Conservation (phyloP, 1,140 invertebrate genomes). For the Bombus superbus region DNA sequence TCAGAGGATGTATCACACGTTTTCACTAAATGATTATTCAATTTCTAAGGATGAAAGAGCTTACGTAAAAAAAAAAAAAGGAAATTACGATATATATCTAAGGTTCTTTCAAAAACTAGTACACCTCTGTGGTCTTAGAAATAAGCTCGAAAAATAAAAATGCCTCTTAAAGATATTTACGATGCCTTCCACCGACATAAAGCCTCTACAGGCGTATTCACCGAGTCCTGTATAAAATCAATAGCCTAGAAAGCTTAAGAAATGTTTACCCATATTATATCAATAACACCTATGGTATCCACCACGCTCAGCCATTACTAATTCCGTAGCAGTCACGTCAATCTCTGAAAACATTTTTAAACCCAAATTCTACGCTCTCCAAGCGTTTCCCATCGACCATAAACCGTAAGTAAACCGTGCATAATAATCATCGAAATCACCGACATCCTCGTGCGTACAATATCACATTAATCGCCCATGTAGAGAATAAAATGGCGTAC, state of each 20-base stretch:
- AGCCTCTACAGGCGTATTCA: too few species aligned
- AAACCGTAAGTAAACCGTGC: neutral
- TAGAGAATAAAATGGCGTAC: neutral
- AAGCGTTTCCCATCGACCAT: neutral
- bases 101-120: neutral
- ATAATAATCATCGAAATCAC: constrained; percentile 2
- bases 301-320: neutral
- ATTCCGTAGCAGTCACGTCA: neutral
- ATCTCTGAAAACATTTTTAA: neutral
- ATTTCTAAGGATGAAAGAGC: neutral
- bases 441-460: neutral
- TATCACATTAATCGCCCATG: neutral
- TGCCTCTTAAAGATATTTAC: neutral
- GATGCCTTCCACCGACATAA: neutral
- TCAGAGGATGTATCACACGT: neutral
- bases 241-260: neutral
- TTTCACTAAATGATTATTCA: neutral
- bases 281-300: neutral
- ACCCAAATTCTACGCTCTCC: neutral
- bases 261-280: neutral
- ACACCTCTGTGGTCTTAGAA: neutral
- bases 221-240: neutral
- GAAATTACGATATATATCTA: neutral
- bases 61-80: too few species aligned
- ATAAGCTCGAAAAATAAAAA: neutral